Evolutionary conservation across 1,140 invertebrate species (phyloP).

Genomic region (Whitmania pigra): DNA sequence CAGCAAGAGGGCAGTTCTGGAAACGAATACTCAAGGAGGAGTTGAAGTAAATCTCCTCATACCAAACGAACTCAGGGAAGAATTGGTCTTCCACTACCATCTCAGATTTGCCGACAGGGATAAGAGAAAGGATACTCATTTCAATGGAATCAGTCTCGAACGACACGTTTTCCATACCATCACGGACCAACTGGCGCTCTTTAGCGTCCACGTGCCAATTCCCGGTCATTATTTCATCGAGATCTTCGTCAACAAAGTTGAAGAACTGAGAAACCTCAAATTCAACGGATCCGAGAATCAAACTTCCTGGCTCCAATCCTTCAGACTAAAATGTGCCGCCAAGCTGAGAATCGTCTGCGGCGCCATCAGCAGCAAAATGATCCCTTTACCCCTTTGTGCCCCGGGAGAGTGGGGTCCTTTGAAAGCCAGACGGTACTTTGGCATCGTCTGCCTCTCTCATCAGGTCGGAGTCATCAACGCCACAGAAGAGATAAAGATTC

Average conservation of each 20-base stretch:
- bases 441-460: slow-evolving; percentile 49
- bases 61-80: slow-evolving; percentile 34
- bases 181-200: slow-evolving; percentile 2
- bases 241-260: slow-evolving; percentile 82
- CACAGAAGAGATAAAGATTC: slow-evolving; percentile 55
- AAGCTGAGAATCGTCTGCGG: slow-evolving; percentile 80
- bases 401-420: slow-evolving; percentile 98
- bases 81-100: slow-evolving; percentile 41
- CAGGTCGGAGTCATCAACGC: slow-evolving; percentile 35
- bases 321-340: slow-evolving; percentile 99
- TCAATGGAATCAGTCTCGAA: slow-evolving; percentile 16
- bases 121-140: slow-evolving; percentile 11
- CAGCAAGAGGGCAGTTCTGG: slow-evolving; percentile 64
- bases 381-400: slow-evolving; percentile 93
- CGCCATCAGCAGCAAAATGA: slow-evolving; percentile 50
- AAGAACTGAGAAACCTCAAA: slow-evolving; percentile 26
- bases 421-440: slow-evolving; percentile 70
- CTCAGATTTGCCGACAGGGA: slow-evolving; percentile 22
- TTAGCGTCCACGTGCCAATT: slow-evolving; percentile 48
- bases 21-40: slow-evolving; percentile 61
- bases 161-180: slow-evolving; percentile 17
- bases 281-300: neutral
- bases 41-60: slow-evolving; percentile 36
- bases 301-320: slow-evolving; percentile 45
- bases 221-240: slow-evolving; percentile 84